Conservation (phyloP, 2,113 vertebrate species). For the Larimichthys polyactis region DNA sequence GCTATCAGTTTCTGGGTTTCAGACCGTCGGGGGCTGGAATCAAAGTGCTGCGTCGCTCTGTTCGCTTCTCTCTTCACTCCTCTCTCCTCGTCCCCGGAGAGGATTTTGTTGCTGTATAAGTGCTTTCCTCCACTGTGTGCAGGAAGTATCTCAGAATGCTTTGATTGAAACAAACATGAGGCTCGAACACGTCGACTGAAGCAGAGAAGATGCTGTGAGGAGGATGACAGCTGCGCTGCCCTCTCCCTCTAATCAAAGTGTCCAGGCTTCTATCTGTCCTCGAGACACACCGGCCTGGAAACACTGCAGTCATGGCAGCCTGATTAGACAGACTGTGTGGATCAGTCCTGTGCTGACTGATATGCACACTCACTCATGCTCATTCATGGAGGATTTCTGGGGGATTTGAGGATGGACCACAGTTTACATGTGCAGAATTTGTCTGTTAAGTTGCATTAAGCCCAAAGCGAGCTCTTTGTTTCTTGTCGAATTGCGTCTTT, state of each 20-base stretch:
- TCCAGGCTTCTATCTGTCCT: conserved; percentile 39
- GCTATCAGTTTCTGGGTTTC: conserved; percentile 64
- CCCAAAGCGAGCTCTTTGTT: conserved; percentile 8
- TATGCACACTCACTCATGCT: background rate
- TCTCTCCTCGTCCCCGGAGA: conserved; percentile 64
- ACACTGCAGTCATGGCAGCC: conserved; percentile 8
- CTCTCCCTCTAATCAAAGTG: conserved; percentile 43
- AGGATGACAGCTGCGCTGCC: conserved; percentile 30
- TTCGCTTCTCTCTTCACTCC: conserved; percentile 49
- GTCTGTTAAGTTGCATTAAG: conserved; percentile 46
- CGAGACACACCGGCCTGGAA: conserved; percentile 28
- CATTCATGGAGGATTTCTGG: conserved; percentile 29
- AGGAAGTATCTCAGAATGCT: conserved; percentile 65
- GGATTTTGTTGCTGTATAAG: conserved; percentile 77
- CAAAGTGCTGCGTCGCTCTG: conserved; percentile 66
- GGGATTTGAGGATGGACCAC: conserved; percentile 33
- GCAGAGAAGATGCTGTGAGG: conserved; percentile 44
- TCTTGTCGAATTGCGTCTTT: background rate
- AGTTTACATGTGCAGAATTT: conserved; percentile 35
- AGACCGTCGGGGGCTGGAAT: conserved; percentile 49
- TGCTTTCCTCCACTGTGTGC: conserved; percentile 62
- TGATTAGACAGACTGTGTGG: conserved; percentile 29
- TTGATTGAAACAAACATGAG: conserved; percentile 68
- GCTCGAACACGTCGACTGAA: conserved; percentile 48
- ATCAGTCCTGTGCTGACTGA: conserved; percentile 23